Evolutionary conservation across 2,113 vertebrate genomes (phyloP).

Genomic region (Psittacula cyanocephala): DNA sequence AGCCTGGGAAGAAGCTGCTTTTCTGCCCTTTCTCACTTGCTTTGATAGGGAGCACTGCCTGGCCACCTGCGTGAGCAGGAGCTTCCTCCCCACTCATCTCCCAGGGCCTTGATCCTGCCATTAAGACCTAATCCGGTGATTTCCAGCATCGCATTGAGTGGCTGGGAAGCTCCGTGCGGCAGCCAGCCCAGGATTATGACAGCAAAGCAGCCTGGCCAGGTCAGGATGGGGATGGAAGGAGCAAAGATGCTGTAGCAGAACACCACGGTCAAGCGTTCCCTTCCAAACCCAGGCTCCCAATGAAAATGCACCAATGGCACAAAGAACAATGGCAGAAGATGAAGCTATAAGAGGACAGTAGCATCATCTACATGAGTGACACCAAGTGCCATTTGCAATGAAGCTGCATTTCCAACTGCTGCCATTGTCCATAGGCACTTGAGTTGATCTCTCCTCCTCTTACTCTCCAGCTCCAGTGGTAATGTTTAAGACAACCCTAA

Average conservation of each 20-base stretch:
- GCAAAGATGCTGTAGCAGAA: not conserved
- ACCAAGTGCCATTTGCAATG: not conserved
- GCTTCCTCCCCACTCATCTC: not conserved
- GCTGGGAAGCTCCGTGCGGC: not conserved
- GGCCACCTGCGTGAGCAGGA: not conserved
- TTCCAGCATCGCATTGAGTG: not conserved
- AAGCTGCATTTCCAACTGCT: not conserved
- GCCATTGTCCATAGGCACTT: not conserved
- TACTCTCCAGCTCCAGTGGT: not conserved
- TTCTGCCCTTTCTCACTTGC: not conserved
- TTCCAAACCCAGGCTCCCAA: not conserved
- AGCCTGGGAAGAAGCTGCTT: not conserved
- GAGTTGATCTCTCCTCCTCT: not conserved
- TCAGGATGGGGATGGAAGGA: not conserved
- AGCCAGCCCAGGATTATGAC: conserved; percentile 44
- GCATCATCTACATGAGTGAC: not conserved
- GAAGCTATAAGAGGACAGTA: not conserved
- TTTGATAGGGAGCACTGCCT: not conserved
- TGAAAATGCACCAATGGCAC: not conserved
- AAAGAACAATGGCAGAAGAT: not conserved
- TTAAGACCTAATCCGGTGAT: conserved; percentile 33
- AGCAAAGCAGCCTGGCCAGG: not conserved
- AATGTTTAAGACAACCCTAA: not conserved
- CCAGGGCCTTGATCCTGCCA: not conserved
- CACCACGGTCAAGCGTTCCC: not conserved